Base-by-base conservation (phyloP, 53 echinoderm and acorn worm genomes). In the Pentamera pediparva region DNA sequence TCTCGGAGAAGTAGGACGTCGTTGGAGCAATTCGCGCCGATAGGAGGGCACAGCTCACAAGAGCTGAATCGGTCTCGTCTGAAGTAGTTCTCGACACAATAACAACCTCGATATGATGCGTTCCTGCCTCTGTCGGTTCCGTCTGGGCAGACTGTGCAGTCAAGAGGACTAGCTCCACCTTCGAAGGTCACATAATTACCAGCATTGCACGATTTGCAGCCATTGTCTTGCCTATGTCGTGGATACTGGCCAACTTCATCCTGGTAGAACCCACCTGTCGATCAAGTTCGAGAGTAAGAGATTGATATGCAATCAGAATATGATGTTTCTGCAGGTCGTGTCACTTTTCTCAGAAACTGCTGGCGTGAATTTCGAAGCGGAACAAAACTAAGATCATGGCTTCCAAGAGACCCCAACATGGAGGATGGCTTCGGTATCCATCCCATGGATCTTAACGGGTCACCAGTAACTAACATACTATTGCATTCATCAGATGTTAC, bases 231-330 rank as follows among this genome's bases (percentile, higher is more conserved):
- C 2, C 2, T 17, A 31, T 29, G 32, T 17, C 7, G 28, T 57
- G 48, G 49, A 25, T 30, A 50, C 22, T 70, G 71, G 5, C 71
- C 52, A 29, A 70, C 52, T 49, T 70, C 52, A 22, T 70, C 52
- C 30, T 70, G 71, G 34, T 50, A 70, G n/a, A 70, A 70, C 25
- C 71, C 53, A 10, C 71, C 71, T 70, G 25, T n/a, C n/a, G n/a
- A n/a, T n/a, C n/a, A n/a, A n/a, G n/a, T n/a, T n/a, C n/a, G n/a
- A n/a, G n/a, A n/a, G n/a, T n/a, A n/a, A n/a, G n/a, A n/a, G n/a
- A n/a, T n/a, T n/a, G n/a, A n/a, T n/a, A n/a, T n/a, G n/a, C n/a
- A n/a, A n/a, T n/a, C n/a, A n/a, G n/a, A n/a, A n/a, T n/a, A n/a
- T n/a, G n/a, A n/a, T n/a, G n/a, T n/a, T n/a, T n/a, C n/a, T n/a